Base-by-base conservation (phyloP, 2,113 vertebrate species). In the Burhinus oedicnemus region DNA sequence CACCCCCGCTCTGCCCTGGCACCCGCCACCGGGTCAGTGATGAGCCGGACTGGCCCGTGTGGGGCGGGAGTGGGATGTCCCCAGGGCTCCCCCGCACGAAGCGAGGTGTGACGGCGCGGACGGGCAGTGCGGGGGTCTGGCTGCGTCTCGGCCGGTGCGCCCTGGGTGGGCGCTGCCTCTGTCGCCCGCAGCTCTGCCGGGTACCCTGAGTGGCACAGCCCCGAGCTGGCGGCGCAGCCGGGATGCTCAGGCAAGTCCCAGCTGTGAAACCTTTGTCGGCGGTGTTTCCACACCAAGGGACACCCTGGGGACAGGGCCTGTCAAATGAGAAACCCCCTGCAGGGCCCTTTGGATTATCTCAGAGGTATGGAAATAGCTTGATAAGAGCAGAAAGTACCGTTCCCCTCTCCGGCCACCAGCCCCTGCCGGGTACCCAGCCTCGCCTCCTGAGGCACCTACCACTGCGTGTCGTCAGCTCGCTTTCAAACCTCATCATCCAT, bases 401-500 rank as follows among this genome's bases (percentile, higher is more conserved):
- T 23, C 69, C 52, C 8, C 36, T 12, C 51, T 16, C 11, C 54
- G 44, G 36, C 4, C 23, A 4, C 27, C 55, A 38, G 49, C 11
- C 51, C 29, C 18, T 40, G 29, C 52, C 15, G 22, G 20, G 55
- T 8, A 1, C 40, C 32, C 60, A 51, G 9, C 71, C 83, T 75
- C 78, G 64, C 64, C 72, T 87, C 32, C 27, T 42, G 40, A 34
- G 44, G 12, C 82, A 38, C 22, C 42, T 60, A 12, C 15, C 0
- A 0, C 60, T 27, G 18, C 0, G 0, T 5, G 5, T 11, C 36
- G 7, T 61, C 52, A 20, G 5, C 36, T 75, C 30, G 5, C 5
- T 19, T 17, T 25, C 76, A 61, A 25, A 25, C 19, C 15, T 88
- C 5, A 6, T 12, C 2, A 8, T 36, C 42, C 8, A 0, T n/a